These are phyloP conservation scores for Sitobion miscanthi DNA, from an alignment of 1,140 invertebrate genomes.

Conservation along the genomic window DNA sequence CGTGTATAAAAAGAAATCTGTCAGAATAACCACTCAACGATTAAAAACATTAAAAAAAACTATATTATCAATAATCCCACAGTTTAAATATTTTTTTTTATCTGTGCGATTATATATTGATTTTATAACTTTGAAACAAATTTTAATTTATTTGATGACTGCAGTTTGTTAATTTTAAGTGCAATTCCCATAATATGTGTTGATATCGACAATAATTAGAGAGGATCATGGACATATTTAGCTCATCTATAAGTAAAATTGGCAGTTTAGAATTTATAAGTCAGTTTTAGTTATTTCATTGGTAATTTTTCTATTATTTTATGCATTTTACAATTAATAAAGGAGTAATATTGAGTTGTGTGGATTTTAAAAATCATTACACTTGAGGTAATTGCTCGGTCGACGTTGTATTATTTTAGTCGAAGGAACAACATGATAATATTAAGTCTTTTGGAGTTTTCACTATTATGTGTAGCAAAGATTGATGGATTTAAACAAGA, in stretches of 20 bases:
- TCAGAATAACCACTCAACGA: neutral
- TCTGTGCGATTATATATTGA: neutral
- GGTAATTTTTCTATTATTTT: neutral
- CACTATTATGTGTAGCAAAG: neutral
- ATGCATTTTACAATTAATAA: neutral
- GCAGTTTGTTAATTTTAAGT: too few species aligned
- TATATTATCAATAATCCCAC: too few species aligned
- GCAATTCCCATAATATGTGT: neutral
- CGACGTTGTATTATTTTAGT: neutral
- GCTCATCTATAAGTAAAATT: neutral
- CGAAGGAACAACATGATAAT: neutral
- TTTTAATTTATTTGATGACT: neutral
- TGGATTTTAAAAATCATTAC: neutral
- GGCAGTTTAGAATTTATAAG: neutral
- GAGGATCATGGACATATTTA: neutral
- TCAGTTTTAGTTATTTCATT: neutral
- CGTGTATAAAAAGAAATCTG: neutral
- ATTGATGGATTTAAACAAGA: neutral
- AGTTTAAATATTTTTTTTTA: neutral
- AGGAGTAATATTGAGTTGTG: neutral
- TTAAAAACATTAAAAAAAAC: neutral
- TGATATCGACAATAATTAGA: neutral
- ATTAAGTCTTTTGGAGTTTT: neutral
- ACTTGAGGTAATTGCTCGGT: neutral
- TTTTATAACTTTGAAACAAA: neutral